A percentile compares a stretch with the other conserved stretches of the same genome.
These are phyloP conservation scores for Melospiza melodia DNA, from an alignment of 2,113 vertebrate species.

Conservation along the genomic window DNA sequence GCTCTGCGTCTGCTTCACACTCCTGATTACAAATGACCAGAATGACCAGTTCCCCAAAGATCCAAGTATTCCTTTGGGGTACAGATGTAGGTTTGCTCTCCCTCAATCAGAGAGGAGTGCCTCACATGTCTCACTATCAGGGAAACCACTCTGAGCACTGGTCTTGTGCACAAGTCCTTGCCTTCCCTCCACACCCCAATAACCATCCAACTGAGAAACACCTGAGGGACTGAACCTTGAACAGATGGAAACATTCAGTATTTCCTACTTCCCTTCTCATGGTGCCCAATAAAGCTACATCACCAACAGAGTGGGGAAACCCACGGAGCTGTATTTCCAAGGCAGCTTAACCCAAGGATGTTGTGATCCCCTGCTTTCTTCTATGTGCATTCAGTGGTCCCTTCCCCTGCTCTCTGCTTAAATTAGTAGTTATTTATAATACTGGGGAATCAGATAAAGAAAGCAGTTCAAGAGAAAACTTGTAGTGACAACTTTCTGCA, in stretches of 20 bases:
- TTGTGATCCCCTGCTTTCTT: background rate
- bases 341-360: background rate
- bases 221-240: background rate
- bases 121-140: background rate
- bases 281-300: background rate
- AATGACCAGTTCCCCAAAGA: background rate
- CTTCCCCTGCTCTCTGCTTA: background rate
- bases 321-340: background rate
- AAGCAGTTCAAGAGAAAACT: background rate
- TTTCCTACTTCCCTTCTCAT: background rate
- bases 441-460: background rate
- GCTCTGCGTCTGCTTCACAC: background rate
- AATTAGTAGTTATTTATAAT: background rate
- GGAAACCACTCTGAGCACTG: background rate
- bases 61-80: background rate
- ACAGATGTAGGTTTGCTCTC: background rate
- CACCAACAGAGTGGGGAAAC: background rate
- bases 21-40: background rate
- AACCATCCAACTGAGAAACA: background rate
- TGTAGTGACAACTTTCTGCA: background rate
- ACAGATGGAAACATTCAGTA: background rate
- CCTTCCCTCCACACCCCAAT: background rate
- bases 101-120: fast-evolving
- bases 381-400: background rate
- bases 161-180: background rate